A percentile compares a stretch with the other conserved stretches of the same genome.
These are phyloP conservation scores for Erpobdella octoculata DNA, from an alignment of 2,888 invertebrate species.

Conservation along the genomic window DNA sequence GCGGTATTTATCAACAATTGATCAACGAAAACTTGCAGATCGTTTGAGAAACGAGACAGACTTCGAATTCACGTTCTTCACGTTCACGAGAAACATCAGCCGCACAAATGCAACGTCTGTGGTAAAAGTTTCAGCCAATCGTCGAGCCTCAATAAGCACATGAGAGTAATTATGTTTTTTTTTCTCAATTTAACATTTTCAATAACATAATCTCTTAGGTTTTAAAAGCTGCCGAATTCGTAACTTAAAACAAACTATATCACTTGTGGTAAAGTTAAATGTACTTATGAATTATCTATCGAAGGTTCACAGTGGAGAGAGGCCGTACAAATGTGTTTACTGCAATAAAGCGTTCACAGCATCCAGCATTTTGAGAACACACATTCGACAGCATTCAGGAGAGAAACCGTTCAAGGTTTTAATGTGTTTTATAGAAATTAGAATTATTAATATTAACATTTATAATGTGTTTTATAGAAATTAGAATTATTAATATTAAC, in stretches of 20 bases:
- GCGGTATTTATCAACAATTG: no score
- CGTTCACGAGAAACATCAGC: conserved; percentile 57
- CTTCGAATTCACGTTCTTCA: conserved; percentile 56
- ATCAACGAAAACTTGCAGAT: conserved; percentile 44
- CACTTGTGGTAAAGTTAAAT: neutral
- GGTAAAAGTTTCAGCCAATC: conserved; percentile 56
- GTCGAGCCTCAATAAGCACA: conserved; percentile 56
- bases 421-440: no score
- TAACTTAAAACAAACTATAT: neutral
- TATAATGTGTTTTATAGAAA: no score
- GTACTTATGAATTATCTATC: neutral
- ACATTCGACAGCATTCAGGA: conserved; percentile 54
- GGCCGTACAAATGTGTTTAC: conserved; percentile 54
- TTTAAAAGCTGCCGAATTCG: no score
- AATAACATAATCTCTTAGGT: no score
- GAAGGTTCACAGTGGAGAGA: conserved; percentile 53
- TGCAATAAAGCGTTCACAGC: conserved; percentile 55
- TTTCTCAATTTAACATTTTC: no score
- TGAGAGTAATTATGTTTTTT: conserved; percentile 51
- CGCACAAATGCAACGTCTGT: conserved; percentile 56
- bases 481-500: no score
- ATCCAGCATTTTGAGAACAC: conserved; percentile 53
- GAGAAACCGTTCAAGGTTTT: conserved; percentile 55
- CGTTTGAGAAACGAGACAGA: conserved; percentile 57
- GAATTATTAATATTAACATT: no score